Evolutionary conservation across 2,113 vertebrate species (phyloP), one percentile per base, ranked within the genome.

Genomic region (Trachemys scripta): DNA sequence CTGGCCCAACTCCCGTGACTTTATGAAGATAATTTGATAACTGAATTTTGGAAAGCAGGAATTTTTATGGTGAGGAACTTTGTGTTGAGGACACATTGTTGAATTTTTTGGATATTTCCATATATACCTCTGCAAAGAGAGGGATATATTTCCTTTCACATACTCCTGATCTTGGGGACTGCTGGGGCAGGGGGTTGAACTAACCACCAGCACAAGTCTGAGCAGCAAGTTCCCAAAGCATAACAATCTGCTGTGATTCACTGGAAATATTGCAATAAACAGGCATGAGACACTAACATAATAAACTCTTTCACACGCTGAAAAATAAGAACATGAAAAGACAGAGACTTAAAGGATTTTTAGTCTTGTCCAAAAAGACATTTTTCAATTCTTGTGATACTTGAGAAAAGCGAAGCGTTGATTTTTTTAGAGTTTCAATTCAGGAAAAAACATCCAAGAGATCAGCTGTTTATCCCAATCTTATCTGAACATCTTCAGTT

Each of bases 21-120:
- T 90, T 89, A 50, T 49, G 76, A 9, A 53, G 62, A 25, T 1
- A 96, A 0, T 2, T 35, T n/a, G 88, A 22, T n/a, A 84, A 89
- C 3, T 76, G 35, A 62, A 72, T 95, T 96, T 57, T 69, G 85
- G 22, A 14, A 82, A 85, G 82, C 76, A n/a, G 8, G 42, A 86
- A 7, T 10, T 80, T 17, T 29, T 85, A 5, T 72, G 12, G 42
- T 5, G n/a, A 89, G 20, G 12, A 69, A 9, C 42, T 47, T 76
- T n/a, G 49, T 2, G 85, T 38, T 45, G 16, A 42, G 42, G 17
- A 19, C 16, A 16, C 53, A 42, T 56, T 25, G 51, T 27, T 90
- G 69, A 10, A 49, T n/a, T 62, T 20, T 2, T 69, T 20, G 20
- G 54, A 3, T 17, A 89, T 47, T 42, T 9, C 3, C 85, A 0